These are phyloP conservation scores for Torymus aiolomorphi DNA, from an alignment of 2,888 invertebrate genomes.

Conservation along the genomic window DNA sequence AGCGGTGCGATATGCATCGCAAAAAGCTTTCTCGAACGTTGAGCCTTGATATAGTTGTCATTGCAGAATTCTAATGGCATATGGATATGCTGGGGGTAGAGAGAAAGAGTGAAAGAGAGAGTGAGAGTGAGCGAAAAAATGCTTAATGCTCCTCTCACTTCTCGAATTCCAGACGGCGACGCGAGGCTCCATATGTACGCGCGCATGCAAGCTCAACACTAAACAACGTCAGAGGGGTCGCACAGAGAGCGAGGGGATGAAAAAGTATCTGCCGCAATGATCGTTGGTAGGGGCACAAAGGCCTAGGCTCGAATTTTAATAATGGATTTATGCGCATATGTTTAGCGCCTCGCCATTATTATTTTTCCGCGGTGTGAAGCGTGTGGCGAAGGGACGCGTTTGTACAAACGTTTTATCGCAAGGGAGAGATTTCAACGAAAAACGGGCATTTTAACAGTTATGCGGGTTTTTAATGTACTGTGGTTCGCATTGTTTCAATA, in stretches of 20 bases:
- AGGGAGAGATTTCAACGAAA: not conserved
- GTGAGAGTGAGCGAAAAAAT: not conserved
- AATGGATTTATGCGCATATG: constrained; percentile 76
- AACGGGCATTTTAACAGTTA: constrained; percentile 27
- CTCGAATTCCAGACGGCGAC: constrained; percentile 41
- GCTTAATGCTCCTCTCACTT: constrained; percentile 23
- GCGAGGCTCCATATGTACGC: constrained; percentile 66
- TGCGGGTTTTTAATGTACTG: not conserved
- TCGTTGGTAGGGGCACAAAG: constrained; percentile 64
- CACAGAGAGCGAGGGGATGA: constrained; percentile 53
- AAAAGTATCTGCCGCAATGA: constrained; percentile 61
- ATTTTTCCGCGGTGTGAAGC: constrained; percentile 56
- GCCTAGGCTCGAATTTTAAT: constrained; percentile 69
- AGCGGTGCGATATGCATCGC: constrained; percentile 20
- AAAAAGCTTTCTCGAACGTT: constrained; percentile 58
- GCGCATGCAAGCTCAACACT: not conserved
- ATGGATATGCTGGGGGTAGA: constrained; percentile 62
- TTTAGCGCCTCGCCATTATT: constrained; percentile 71
- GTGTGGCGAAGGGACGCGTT: not conserved
- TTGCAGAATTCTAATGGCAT: constrained; percentile 67
- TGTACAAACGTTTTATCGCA: too few species aligned
- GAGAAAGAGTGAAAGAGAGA: constrained; percentile 7
- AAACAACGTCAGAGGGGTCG: too few species aligned
- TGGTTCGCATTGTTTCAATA: constrained; percentile 20
- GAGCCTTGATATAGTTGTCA: constrained; percentile 56